phyloP scores from a whole-genome alignment of 2,888 invertebrate species.

The Amiota communis region DNA sequence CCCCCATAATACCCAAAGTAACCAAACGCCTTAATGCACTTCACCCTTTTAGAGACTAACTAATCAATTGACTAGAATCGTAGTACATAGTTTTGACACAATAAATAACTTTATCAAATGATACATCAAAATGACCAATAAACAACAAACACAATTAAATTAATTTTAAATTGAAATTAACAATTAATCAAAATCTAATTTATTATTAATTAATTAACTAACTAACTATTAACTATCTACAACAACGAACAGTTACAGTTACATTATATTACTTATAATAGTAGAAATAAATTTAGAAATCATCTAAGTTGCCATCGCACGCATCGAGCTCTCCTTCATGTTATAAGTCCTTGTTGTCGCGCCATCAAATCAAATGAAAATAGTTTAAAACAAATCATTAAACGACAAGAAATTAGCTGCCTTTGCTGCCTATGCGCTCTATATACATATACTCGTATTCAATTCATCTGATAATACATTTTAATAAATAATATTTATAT shows the following conservation, averaged over 20 bases:
- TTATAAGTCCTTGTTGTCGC: no score
- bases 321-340: no score
- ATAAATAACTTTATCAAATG: no score
- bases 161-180: conserved; percentile 12
- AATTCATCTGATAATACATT: neutral
- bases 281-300: no score
- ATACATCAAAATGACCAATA: no score
- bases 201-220: conserved; percentile 5
- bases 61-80: no score
- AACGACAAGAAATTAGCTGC: neutral
- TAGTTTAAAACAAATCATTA: neutral
- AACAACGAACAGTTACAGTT: conserved; percentile 11
- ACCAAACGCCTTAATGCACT: conserved; percentile 12
- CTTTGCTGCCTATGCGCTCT: neutral
- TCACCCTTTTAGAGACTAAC: neutral
- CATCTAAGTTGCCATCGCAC: no score
- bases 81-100: no score
- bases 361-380: no score
- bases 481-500: neutral
- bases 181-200: conserved; percentile 6
- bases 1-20: neutral
- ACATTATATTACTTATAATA: neutral
- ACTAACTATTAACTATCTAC: conserved; percentile 1
- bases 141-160: neutral
- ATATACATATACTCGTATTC: neutral